Conservation (phyloP, 2,888 invertebrate genomes). For the Lasioglossum vierecki region DNA sequence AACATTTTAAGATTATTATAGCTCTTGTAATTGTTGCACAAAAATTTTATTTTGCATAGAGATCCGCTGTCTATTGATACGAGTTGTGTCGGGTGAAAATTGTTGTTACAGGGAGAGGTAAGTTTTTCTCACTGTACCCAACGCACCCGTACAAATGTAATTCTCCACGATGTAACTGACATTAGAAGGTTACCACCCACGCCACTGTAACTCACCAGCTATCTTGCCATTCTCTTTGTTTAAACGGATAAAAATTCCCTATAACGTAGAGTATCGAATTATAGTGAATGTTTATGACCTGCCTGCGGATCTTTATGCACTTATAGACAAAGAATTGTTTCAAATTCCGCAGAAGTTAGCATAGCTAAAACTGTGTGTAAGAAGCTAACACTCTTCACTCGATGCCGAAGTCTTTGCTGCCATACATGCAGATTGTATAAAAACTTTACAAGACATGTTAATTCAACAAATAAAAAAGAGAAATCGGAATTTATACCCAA, state of each 20-base stretch:
- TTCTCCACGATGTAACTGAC: neutral
- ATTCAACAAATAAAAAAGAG: neutral
- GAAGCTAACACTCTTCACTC: neutral
- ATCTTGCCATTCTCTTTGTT: neutral
- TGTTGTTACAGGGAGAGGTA: neutral
- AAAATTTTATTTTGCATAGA: too few relatives aligned
- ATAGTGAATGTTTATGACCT: neutral
- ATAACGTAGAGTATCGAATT: neutral
- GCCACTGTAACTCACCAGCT: neutral
- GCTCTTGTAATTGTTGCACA: too few relatives aligned
- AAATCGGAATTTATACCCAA: neutral
- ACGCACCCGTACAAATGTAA: neutral
- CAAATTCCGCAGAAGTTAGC: constrained; percentile 2
- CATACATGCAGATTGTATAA: neutral
- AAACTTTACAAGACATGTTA: neutral
- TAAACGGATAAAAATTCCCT: neutral
- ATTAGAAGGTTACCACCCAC: constrained; percentile 14
- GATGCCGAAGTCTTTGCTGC: too few relatives aligned
- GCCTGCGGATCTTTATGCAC: neutral
- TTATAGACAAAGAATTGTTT: neutral
- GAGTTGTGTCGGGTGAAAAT: neutral
- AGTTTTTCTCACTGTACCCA: neutral
- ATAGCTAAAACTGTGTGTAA: neutral
- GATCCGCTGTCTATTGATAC: too few relatives aligned
- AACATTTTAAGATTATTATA: too few relatives aligned